phyloP scores from a whole-genome alignment of 2,888 invertebrate genomes.

The Zeuzera pyrina region DNA sequence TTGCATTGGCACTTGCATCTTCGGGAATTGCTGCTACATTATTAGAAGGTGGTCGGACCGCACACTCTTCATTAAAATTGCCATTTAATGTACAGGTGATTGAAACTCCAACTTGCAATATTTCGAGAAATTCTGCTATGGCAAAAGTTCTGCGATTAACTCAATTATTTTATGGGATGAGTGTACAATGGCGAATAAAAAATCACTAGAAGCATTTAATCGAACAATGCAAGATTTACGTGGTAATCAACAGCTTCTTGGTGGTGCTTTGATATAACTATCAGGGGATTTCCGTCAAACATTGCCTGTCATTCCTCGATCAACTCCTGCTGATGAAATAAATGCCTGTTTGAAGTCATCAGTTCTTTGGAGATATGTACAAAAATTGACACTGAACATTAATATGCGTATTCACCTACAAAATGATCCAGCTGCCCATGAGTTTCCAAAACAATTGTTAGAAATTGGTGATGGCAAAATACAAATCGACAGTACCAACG shows the following conservation, averaged over 20 bases:
- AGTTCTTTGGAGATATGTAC: constrained; percentile 15
- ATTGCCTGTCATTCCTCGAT: constrained; percentile 18
- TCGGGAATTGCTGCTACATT: no score
- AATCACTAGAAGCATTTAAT: constrained; percentile 18
- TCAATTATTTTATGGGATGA: constrained; percentile 16
- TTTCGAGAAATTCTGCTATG: constrained; percentile 11
- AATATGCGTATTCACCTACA: constrained; percentile 1
- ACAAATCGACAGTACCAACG: constrained; percentile 8
- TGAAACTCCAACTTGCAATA: constrained; percentile 14
- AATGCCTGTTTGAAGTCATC: constrained; percentile 12
- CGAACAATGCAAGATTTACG: constrained; percentile 4
- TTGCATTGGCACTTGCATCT: constrained; percentile 10
- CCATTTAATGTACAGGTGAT: no score
- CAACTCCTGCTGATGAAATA: constrained; percentile 15
- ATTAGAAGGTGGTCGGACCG: no score
- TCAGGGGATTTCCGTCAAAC: constrained; percentile 19
- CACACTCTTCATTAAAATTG: no score
- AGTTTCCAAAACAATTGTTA: background rate
- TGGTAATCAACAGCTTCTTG: background rate
- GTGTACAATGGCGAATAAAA: constrained; percentile 17
- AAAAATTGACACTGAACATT: background rate
- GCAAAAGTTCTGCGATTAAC: constrained; percentile 10
- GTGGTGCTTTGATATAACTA: constrained; percentile 8
- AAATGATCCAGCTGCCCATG: background rate
- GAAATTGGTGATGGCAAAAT: constrained; percentile 9